phyloP scores from a whole-genome alignment of 92 coral and sea anemone species.

The Parazoanthus darwini region DNA sequence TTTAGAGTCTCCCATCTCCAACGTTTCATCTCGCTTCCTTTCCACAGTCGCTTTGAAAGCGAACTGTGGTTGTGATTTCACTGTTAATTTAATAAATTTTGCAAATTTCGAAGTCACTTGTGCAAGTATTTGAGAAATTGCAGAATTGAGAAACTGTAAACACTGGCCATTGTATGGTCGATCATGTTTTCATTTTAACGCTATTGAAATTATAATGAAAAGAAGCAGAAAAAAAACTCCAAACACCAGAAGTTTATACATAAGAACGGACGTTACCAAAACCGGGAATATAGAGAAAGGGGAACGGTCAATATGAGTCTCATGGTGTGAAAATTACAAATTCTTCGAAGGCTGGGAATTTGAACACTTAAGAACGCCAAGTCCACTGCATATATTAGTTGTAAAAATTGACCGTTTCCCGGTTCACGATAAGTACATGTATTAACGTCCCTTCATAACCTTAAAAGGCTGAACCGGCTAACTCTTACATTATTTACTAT shows the following conservation, averaged over 20 bases:
- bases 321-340: too few species aligned
- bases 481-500: not conserved
- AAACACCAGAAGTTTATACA: not conserved
- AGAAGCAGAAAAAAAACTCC: not conserved
- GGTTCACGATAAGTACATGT: too few species aligned
- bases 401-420: too few species aligned
- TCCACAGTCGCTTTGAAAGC: not conserved
- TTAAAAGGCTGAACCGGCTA: not conserved
- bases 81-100: not conserved
- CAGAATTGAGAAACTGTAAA: not conserved
- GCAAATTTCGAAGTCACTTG: not conserved
- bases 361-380: too few species aligned
- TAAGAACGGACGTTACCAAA: not conserved
- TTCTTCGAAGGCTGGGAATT: too few species aligned
- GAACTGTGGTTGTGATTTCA: not conserved
- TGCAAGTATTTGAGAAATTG: not conserved
- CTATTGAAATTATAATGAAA: not conserved
- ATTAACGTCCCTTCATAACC: not conserved
- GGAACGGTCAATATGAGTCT: too few species aligned
- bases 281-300: too few species aligned
- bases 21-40: not conserved
- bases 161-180: constrained; percentile 5
- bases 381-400: too few species aligned
- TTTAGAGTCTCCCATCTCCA: not conserved
- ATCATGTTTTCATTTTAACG: not conserved